Percentiles rank a stretch among this genome's conserved stretches.
These are phyloP conservation scores for Toxonevra muliebris DNA, from an alignment of 2,888 invertebrate genomes.

Conservation along the genomic window DNA sequence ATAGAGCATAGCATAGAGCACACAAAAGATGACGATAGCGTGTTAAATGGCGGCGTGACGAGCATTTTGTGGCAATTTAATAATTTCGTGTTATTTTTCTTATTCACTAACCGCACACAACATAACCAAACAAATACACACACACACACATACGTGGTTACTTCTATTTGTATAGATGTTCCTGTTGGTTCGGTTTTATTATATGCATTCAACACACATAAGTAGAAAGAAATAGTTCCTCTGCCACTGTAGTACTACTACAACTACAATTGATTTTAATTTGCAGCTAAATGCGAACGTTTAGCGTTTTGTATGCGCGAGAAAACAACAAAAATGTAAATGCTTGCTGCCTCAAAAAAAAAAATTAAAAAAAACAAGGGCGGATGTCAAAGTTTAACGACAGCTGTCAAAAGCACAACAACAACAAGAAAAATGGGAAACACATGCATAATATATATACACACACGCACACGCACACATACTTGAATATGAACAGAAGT, in stretches of 20 bases:
- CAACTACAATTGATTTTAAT: constrained; percentile 53
- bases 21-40: constrained; percentile 42
- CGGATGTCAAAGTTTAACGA: constrained; percentile 50
- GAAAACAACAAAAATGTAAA: not conserved
- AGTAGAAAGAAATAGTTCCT: no score
- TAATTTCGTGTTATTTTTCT: constrained; percentile 36
- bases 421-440: no score
- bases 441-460: not conserved
- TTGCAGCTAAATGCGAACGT: constrained; percentile 51
- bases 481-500: constrained; percentile 14
- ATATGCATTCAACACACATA: not conserved
- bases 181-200: not conserved
- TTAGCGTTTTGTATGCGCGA: constrained; percentile 32
- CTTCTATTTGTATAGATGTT: not conserved
- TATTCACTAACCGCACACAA: constrained; percentile 6
- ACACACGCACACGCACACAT: constrained; percentile 44
- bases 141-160: not conserved
- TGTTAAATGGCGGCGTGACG: constrained; percentile 53
- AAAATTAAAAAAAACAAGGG: constrained; percentile 1
- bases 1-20: not conserved
- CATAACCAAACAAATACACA: constrained; percentile 5
- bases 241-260: constrained; percentile 32
- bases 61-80: constrained; percentile 54
- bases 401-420: constrained; percentile 38
- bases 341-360: not conserved